Conservation (phyloP, 2,888 invertebrate genomes). For the Clusia tigrina region DNA sequence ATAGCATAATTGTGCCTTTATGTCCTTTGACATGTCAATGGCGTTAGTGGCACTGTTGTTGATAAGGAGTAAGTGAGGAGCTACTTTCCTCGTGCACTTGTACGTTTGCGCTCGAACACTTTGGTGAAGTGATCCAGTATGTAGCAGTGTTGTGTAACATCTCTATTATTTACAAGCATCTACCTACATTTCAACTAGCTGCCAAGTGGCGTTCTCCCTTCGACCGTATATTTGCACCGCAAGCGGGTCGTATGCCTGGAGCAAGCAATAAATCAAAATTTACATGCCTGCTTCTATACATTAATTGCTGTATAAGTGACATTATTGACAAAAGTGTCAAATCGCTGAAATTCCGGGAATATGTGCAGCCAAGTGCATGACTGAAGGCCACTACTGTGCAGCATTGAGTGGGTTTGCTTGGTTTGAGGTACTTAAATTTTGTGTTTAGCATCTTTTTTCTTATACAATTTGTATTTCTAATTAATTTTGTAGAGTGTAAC, state of each 20-base stretch:
- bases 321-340: conserved; percentile 36
- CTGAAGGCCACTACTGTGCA: neutral
- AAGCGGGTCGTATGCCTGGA: neutral
- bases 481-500: conserved; percentile 24
- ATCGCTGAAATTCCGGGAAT: conserved; percentile 34
- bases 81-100: conserved; percentile 2
- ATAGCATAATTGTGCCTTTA: conserved; percentile 12
- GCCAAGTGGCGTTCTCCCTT: conserved; percentile 38
- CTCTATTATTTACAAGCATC: conserved; percentile 51
- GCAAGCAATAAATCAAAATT: conserved; percentile 44
- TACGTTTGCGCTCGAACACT: neutral
- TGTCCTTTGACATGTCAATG: conserved; percentile 10
- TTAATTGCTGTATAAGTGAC: conserved; percentile 39
- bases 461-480: neutral
- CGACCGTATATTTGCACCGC: conserved; percentile 16
- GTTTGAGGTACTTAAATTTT: neutral
- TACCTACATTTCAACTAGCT: conserved; percentile 50
- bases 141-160: conserved; percentile 38
- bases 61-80: neutral
- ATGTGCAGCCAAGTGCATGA: conserved; percentile 1
- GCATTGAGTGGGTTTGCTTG: conserved; percentile 7
- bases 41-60: neutral
- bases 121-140: conserved; percentile 42
- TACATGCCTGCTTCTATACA: conserved; percentile 39
- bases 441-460: neutral